Conservation (phyloP, 2,888 invertebrate species). For the Oscheius sp. region DNA sequence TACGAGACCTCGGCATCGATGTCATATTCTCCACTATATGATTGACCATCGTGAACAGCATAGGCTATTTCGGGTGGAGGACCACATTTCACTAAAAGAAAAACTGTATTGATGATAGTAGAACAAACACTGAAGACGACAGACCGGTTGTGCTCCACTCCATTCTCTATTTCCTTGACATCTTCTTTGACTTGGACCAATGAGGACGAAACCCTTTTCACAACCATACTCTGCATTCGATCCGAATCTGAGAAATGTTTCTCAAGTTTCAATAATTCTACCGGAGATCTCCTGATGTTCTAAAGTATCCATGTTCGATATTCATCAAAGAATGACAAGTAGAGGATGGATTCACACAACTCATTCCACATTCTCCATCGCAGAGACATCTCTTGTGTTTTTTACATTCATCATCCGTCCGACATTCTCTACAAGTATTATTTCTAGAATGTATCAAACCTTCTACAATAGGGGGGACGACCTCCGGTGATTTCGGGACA, state of each 20-base stretch:
- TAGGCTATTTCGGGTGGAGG: slow-evolving; percentile 73
- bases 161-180: slow-evolving; percentile 74
- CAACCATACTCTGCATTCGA: slow-evolving; percentile 71
- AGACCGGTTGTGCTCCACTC: slow-evolving; percentile 72
- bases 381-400: slow-evolving; percentile 87
- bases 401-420: slow-evolving; percentile 92
- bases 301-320: slow-evolving; percentile 69
- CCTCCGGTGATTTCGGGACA: slow-evolving; percentile 18
- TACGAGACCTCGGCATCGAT: slow-evolving; percentile 75
- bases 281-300: slow-evolving; percentile 69
- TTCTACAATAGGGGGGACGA: slow-evolving; percentile 19
- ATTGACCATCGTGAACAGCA: slow-evolving; percentile 80
- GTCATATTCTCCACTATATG: slow-evolving; percentile 64
- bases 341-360: slow-evolving; percentile 87
- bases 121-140: slow-evolving; percentile 64
- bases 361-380: slow-evolving; percentile 92
- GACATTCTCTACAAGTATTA: slow-evolving; percentile 75
- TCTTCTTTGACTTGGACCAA: slow-evolving; percentile 71
- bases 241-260: slow-evolving; percentile 45
- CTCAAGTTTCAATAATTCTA: slow-evolving; percentile 16
- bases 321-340: slow-evolving; percentile 69
- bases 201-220: slow-evolving; percentile 71
- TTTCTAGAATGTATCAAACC: background rate
- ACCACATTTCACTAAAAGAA: slow-evolving; percentile 71
- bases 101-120: background rate